Evolutionary conservation across 1,140 invertebrate species (phyloP), one percentile per base, ranked within the genome.

Genomic region (Ericerus pela): DNA sequence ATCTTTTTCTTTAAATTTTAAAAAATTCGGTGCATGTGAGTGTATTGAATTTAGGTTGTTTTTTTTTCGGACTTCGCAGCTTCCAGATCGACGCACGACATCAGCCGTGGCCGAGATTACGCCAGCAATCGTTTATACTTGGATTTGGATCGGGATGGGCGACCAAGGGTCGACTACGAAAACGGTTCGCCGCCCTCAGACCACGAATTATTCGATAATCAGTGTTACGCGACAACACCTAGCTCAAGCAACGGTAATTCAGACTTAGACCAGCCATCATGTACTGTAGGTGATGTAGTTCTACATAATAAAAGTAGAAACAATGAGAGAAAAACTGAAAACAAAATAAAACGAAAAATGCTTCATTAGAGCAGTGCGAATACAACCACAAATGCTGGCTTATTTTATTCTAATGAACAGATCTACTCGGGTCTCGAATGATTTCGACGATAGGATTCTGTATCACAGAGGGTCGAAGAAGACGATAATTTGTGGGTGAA

Each of bases 201-300:
- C 69, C 88, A 90, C 69, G 85, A 88, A 26, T 82, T 91, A 68
- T 92, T 91, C 70, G 88, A 93, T 75, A 89, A 91, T 72, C 86
- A 89, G 65, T 91, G 88, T 72, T 93, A 92, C 72, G 88, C 88
- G 14, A 91, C 88, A 12, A 92, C 88, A 29, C 88, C 88, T 16
- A 89, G 86, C 62, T 91, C 88, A 24, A 89, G 85, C 64, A 89
- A 88, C 63, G 86, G 86, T 31, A 89, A 89, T 72, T 88, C 85
- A 31, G 86, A 88, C 67, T 81, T 86, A 71, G 85, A 88, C 67
- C 80, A 83, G 63, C 63, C 67, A 24, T 47, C 41, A 47, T 10
- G 26, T 47, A 47, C 41, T 47, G 41, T 47, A 47, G 41, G 41
- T 47, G 41, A 47, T 47, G 41, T 47, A 47, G 41, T 47, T 47